phyloP scores from a whole-genome alignment of 2,797 vertebrate species.

The Sphaeramia orbicularis region DNA sequence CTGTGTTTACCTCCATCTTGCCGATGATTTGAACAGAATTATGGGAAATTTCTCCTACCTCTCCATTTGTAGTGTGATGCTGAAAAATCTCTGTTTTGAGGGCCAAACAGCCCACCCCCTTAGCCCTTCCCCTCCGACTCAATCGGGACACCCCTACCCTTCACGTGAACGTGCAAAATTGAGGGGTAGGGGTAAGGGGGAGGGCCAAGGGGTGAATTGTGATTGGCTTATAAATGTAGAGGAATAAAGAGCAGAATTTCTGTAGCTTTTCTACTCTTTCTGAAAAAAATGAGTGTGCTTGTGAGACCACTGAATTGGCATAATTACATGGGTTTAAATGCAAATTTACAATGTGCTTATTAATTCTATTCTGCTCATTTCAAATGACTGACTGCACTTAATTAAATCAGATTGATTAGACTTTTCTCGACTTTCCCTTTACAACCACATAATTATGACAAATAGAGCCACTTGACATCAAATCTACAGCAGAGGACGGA shows the following conservation, averaged over 20 bases:
- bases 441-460: constrained; percentile 90
- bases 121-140: too few relatives aligned
- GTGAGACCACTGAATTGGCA: constrained; percentile 83
- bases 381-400: constrained; percentile 90
- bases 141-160: too few relatives aligned
- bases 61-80: too few relatives aligned
- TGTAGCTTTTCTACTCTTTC: constrained; percentile 63
- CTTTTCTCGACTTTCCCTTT: constrained; percentile 87
- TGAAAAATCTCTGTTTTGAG: too few relatives aligned
- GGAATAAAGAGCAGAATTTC: constrained; percentile 47
- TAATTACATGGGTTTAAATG: constrained; percentile 89
- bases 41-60: too few relatives aligned
- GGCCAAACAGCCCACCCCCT: too few relatives aligned
- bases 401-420: constrained; percentile 92
- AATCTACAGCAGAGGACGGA: constrained; percentile 73
- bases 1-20: too few relatives aligned
- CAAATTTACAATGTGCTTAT: constrained; percentile 90
- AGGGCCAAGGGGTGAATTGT: too few relatives aligned
- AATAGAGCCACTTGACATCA: constrained; percentile 86
- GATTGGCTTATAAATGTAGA: background rate
- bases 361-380: constrained; percentile 90
- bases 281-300: constrained; percentile 58
- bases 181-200: too few relatives aligned
- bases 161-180: too few relatives aligned
- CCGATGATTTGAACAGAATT: too few relatives aligned